Evolutionary conservation across 2,888 invertebrate genomes (phyloP), one percentile per base, ranked within the genome.

Genomic region (Baronia brevicornis): DNA sequence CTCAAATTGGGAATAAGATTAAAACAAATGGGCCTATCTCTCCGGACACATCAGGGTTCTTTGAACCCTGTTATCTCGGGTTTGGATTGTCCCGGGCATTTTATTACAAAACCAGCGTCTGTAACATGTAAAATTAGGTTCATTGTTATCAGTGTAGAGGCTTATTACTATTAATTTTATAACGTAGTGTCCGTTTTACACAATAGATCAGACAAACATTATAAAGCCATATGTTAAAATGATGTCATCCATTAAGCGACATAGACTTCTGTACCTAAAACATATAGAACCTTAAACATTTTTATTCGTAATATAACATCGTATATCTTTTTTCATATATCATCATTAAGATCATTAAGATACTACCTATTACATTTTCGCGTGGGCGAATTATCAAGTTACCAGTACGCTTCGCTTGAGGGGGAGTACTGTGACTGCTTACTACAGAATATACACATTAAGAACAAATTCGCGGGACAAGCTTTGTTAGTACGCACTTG

Each of bases 1-100:
- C n/a, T 15, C 7, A 28, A 34, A 28, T 24, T 37, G 21, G 9
- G 27, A 21, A 20, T 25, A 18, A 36, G 31, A 34, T 33, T 25
- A 29, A 19, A 33, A 29, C 23, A 25, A 24, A 27, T 13, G 13
- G 27, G 28, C 8, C 28, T n/a, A 41, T 30, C 28, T 36, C 28
- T 18, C 11, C 10, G 29, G 28, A 15, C 30, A 34, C 33, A 14
- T 19, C 32, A 37, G 18, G 33, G 51, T 48, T 51, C 48, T 40
- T 47, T 50, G 48, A 51, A 44, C 52, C 30, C 28, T 31, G 31
- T 46, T 50, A 51, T 54, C 45, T 32, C 29, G 9, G 12, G 36
- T 24, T 41, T 40, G 38, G 37, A 39, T 39, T 38, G 34, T 33
- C 32, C 29, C 28, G 34, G 31, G 31, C 33, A 33, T 39, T 40